Evolutionary conservation across 2,113 vertebrate species (phyloP), one percentile per base, ranked within the genome.

Genomic region (Serilophus lunatus): DNA sequence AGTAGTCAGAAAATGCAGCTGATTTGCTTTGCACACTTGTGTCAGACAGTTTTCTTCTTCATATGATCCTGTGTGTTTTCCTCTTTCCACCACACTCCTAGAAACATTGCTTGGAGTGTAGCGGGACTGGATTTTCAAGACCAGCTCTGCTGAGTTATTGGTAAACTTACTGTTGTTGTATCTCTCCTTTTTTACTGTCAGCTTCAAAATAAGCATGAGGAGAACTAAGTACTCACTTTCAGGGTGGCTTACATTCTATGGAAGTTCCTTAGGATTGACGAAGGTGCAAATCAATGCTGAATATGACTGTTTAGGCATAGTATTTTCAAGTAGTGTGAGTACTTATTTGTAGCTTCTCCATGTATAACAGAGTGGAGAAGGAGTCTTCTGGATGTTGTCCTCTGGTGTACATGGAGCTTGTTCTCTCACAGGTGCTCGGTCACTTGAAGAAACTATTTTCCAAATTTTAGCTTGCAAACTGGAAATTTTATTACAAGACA

Each of bases 41-140:
- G 15, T 69, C 65, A 85, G 61, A 12, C 40, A 35, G 36, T 59
- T 91, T 92, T 63, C 35, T 81, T 61, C 24, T 86, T 36, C 33
- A 71, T 40, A 18, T 1, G 7, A 78, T 88, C 13, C 47, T 0
- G 0, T 33, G 26, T 12, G n/a, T 33, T 69, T 93, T 89, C 20
- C 18, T 68, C 61, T 89, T 65, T 84, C 66, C n/a, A 33, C 45
- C 0, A 0, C 2, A 2, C 33, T 82, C 18, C 18, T 50, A 63
- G 49, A 12, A 82, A 13, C 63, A 69, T 28, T 44, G 4, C 54
- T 85, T 61, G 66, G 36, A 80, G 26, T 12, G 19, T 5, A 65
- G 33, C 24, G 35, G 17, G 14, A 50, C 33, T 40, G 61, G 76
- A 35, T 77, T 86, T 74, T 82, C 70, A 92, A 65, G 65, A 19